Conservation (phyloP, 2,888 invertebrate genomes). For the Luperina testacea region DNA sequence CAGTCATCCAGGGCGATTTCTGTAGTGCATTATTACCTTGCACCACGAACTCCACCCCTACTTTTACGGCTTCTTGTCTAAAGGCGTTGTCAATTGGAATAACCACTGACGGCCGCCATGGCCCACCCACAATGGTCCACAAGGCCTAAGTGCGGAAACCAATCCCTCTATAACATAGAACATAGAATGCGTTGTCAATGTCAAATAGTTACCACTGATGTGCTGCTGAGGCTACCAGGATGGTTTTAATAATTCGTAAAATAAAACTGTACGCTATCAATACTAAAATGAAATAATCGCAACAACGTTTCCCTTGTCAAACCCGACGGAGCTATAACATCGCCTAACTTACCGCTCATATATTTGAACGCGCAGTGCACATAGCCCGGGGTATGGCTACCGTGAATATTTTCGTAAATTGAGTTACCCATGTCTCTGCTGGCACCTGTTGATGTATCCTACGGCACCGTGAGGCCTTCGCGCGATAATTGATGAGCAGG, state of each 20-base stretch:
- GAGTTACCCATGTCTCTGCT: conserved; percentile 65
- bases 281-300: conserved; percentile 9
- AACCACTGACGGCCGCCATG: background rate
- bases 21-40: background rate
- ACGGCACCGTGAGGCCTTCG: conserved; percentile 64
- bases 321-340: conserved; percentile 23
- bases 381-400: conserved; percentile 67
- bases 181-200: background rate
- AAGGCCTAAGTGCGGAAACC: background rate
- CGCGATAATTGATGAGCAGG: conserved; percentile 80
- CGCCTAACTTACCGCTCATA: conserved; percentile 8
- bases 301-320: conserved; percentile 4
- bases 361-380: conserved; percentile 32
- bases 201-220: background rate
- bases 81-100: background rate
- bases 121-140: background rate
- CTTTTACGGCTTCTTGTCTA: background rate
- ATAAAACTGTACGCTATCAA: conserved; percentile 8
- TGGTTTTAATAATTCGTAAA: background rate
- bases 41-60: background rate
- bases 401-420: conserved; percentile 66
- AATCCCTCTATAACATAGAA: background rate
- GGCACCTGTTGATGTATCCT: conserved; percentile 81
- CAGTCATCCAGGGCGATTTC: background rate
- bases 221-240: background rate